phyloP scores from a whole-genome alignment of 2,888 invertebrate species.

The Drosophila histrio region DNA sequence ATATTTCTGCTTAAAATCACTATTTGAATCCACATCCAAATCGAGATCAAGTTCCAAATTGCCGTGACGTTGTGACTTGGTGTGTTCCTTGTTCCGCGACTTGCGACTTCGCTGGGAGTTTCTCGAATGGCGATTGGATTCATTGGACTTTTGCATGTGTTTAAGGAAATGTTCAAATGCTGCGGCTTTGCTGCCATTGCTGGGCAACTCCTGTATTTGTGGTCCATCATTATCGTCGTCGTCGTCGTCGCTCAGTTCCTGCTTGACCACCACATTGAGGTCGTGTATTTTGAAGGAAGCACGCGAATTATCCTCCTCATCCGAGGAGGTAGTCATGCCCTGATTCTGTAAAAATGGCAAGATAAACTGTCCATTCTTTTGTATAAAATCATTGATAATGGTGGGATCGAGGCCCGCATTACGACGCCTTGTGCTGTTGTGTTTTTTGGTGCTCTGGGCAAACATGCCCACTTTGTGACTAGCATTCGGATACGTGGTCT shows the following conservation, averaged over 20 bases:
- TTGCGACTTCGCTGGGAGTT: conserved; percentile 82
- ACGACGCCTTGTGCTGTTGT: conserved; percentile 71
- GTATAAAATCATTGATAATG: conserved; percentile 82
- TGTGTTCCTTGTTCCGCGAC: conserved; percentile 58
- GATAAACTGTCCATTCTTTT: conserved; percentile 83
- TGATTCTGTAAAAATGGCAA: conserved; percentile 84
- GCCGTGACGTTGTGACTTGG: conserved; percentile 29
- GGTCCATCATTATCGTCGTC: conserved; percentile 63
- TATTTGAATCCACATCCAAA: conserved; percentile 42
- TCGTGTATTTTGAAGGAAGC: conserved; percentile 84
- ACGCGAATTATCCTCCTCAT: conserved; percentile 82
- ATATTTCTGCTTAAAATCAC: conserved; percentile 75
- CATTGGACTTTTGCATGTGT: conserved; percentile 77
- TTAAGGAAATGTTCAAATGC: conserved; percentile 78
- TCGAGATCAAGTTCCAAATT: conserved; percentile 34
- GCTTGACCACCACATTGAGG: conserved; percentile 83
- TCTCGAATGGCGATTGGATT: conserved; percentile 80
- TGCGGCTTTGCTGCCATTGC: conserved; percentile 65
- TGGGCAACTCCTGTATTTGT: conserved; percentile 68
- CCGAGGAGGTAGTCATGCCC: conserved; percentile 83
- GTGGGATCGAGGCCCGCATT: conserved; percentile 82
- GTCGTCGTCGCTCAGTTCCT: conserved; percentile 77
- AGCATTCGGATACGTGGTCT: conserved; percentile 82
- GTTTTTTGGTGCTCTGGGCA: conserved; percentile 80
- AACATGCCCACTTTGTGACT: conserved; percentile 83